Conservation (phyloP, 1,140 invertebrate genomes). For the Brevipalpus yothersi region DNA sequence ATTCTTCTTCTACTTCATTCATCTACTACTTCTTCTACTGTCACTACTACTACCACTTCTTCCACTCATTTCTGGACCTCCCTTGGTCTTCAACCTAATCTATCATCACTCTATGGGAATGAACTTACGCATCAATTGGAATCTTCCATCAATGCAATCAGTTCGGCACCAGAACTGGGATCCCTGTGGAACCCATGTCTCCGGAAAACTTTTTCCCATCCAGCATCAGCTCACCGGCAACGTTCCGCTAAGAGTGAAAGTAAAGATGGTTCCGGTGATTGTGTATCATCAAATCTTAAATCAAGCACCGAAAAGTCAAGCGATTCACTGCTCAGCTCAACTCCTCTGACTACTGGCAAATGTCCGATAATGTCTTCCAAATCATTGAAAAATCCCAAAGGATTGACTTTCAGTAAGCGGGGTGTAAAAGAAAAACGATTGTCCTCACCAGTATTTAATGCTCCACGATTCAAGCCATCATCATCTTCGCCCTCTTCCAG, state of each 20-base stretch:
- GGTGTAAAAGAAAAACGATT: not conserved
- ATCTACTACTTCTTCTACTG: not conserved
- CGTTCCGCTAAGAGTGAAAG: not conserved
- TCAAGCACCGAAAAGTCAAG: not conserved
- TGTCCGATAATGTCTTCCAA: not conserved
- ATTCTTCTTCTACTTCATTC: not conserved
- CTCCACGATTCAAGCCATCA: not conserved
- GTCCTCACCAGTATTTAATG: not conserved
- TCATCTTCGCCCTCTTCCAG: not conserved
- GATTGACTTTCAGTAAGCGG: not conserved
- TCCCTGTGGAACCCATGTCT: constrained; percentile 18
- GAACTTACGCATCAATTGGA: not conserved
- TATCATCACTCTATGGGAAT: no score
- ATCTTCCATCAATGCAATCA: constrained; percentile 8
- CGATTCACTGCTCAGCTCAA: not conserved
- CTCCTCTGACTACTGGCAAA: not conserved
- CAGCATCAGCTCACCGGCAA: constrained; percentile 15
- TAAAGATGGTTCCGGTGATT: not conserved
- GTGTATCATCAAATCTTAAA: not conserved
- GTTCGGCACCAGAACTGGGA: constrained; percentile 22
- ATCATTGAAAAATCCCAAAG: not conserved
- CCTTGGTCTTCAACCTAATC: not conserved
- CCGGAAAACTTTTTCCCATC: constrained; percentile 23
- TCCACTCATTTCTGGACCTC: not conserved
- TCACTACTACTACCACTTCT: not conserved